These are phyloP conservation scores for Anniella stebbinsi DNA, from an alignment of 2,797 vertebrate genomes.

Conservation along the genomic window DNA sequence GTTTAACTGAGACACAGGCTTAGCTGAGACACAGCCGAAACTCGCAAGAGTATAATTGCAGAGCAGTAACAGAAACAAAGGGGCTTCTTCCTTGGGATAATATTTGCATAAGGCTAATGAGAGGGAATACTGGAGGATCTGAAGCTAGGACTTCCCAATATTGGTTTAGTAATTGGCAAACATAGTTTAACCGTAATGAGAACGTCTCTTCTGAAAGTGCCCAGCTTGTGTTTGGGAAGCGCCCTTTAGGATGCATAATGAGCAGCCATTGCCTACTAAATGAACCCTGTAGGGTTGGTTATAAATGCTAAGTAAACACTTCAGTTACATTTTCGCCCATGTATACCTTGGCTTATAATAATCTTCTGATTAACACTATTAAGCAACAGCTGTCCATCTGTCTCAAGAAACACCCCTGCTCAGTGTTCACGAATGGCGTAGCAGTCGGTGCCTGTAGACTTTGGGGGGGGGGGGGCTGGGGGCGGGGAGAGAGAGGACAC, in stretches of 20 bases:
- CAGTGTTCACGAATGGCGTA: background rate
- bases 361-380: background rate
- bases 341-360: background rate
- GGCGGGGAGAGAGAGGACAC: background rate
- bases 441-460: background rate
- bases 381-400: background rate
- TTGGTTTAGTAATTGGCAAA: background rate
- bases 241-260: background rate
- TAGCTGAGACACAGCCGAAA: background rate
- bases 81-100: background rate
- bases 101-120: background rate
- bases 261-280: background rate
- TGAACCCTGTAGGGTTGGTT: background rate
- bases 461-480: rapidly evolving
- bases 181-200: background rate
- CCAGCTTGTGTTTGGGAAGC: background rate
- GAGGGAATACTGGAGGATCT: background rate
- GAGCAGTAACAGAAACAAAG: background rate
- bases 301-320: background rate
- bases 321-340: background rate
- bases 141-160: too few relatives aligned
- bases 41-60: background rate
- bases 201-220: background rate
- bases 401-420: background rate
- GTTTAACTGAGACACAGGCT: background rate